Conservation (phyloP, 2,888 invertebrate species). For the Drosophila niveifrons region DNA sequence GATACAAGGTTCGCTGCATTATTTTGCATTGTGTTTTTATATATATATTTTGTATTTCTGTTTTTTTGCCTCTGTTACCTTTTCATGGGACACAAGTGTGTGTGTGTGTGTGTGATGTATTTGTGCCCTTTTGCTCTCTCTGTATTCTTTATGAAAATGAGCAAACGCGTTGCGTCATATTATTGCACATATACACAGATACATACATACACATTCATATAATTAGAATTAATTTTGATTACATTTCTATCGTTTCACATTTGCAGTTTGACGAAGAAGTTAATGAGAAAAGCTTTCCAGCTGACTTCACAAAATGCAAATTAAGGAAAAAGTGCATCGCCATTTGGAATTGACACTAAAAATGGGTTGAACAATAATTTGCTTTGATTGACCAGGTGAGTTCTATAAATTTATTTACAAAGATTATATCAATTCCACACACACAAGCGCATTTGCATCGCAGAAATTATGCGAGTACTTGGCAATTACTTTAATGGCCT, state of each 20-base stretch:
- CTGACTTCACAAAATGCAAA: neutral
- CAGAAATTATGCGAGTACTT: slow-evolving; percentile 23
- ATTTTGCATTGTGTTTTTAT: slow-evolving; percentile 69
- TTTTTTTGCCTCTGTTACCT: slow-evolving; percentile 44
- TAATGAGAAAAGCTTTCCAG: neutral
- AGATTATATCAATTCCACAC: neutral
- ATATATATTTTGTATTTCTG: slow-evolving; percentile 14
- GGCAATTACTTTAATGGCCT: slow-evolving; percentile 51
- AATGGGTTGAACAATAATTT: neutral
- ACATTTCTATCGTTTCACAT: neutral
- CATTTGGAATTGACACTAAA: too few species aligned
- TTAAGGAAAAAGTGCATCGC: neutral
- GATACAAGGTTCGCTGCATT: slow-evolving; percentile 82
- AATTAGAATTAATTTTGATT: neutral
- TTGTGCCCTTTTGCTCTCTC: neutral
- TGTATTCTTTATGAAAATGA: slow-evolving; percentile 17
- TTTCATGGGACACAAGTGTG: slow-evolving; percentile 36
- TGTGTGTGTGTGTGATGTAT: slow-evolving; percentile 23
- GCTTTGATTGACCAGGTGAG: neutral
- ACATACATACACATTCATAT: neutral
- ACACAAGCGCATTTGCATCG: neutral
- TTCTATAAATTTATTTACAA: neutral
- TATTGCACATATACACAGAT: too few species aligned
- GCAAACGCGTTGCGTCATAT: slow-evolving; percentile 15
- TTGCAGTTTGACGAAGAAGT: neutral